phyloP scores from a whole-genome alignment of 2,888 invertebrate genomes.

The Macaria liturata region DNA sequence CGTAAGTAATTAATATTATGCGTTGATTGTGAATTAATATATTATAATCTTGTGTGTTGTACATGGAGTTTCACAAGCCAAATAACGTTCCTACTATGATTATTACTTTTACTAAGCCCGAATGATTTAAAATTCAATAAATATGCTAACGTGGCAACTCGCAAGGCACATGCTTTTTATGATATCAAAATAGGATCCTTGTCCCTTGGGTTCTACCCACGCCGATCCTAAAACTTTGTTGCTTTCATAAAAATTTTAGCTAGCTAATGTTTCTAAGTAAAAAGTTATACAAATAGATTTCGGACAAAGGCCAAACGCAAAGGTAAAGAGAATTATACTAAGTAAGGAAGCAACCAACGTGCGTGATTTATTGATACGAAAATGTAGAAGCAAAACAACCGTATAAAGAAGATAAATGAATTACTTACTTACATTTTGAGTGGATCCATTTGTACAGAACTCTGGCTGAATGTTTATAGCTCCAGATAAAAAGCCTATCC shows the following conservation, averaged over 20 bases:
- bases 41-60: no score
- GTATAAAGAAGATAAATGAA: slow-evolving; percentile 77
- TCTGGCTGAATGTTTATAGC: slow-evolving; percentile 44
- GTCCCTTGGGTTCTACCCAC: no score
- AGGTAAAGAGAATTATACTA: slow-evolving; percentile 62
- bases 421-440: slow-evolving; percentile 65
- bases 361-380: slow-evolving; percentile 76
- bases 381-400: slow-evolving; percentile 67
- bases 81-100: no score
- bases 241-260: slow-evolving; percentile 9
- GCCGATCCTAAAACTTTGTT: slow-evolving; percentile 5
- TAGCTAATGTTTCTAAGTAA: slow-evolving; percentile 39
- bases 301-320: slow-evolving; percentile 50
- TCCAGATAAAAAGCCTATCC: slow-evolving; percentile 36
- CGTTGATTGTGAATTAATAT: no score
- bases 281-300: slow-evolving; percentile 55
- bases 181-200: no score
- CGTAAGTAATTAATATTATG: no score
- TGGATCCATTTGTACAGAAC: slow-evolving; percentile 52
- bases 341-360: slow-evolving; percentile 66
- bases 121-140: no score
- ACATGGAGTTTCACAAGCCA: no score
- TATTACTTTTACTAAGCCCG: no score
- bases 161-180: no score
- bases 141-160: no score